Base-by-base conservation (phyloP, 2,113 vertebrate species). In the Silurus asotus region DNA sequence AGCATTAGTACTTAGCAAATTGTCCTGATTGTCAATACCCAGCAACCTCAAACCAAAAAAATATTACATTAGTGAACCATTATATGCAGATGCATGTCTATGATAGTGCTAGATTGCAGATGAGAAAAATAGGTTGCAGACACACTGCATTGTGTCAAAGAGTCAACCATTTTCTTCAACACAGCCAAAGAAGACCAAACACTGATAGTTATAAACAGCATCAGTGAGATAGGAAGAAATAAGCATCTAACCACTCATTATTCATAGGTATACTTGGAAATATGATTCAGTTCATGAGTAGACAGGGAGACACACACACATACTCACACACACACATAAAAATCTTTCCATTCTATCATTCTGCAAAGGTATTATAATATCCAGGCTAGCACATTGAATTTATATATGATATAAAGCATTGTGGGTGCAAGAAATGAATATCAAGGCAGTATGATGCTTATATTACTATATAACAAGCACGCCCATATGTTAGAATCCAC, bases 251-350 rank as follows among this genome's bases (percentile, higher is more conserved):
- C 70, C 83, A 77, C 80, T 89, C 82, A 80, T 87, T 89, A 87
- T 89, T 89, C 85, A 89, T 85, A 86, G 85, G 28, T 85, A 81
- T 87, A 82, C 37, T 15, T 65, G 59, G 74, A 53, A 90, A 81
- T 87, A 88, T 76, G 56, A 51, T 79, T 64, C 48, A 84, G 85
- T 86, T 87, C 69, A 70, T 6, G 37, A 70, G 37, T 20, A 49
- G 45, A 49, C 45, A 74, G 48, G 4, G 70, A 17, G 2, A 37
- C 37, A 37, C 37, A 37, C 37, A 37, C 37, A 37, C 37, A 37
- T 2, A 37, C 37, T 2, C 37, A 37, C 37, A 37, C 37, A 37
- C 37, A 37, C 37, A 37, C 56, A 58, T 14, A 72, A 5, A 69
- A 7, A 69, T 45, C 72, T 75, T 75, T 13, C 48, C 19, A 75